phyloP scores from a whole-genome alignment of 2,888 invertebrate genomes.

The Eupithecia dodoneata region DNA sequence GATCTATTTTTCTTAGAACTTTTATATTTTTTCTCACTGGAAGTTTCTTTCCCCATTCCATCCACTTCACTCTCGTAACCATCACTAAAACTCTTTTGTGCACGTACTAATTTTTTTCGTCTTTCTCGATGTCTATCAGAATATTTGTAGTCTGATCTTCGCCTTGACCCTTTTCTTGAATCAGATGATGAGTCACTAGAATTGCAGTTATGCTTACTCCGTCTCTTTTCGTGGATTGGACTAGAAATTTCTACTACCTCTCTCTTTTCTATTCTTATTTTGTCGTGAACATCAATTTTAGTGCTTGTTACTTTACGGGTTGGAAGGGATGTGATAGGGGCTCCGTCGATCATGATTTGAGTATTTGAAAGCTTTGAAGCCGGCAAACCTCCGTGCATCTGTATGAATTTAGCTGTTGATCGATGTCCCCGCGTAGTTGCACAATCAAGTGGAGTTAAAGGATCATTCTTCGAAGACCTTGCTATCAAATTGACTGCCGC shows the following conservation, averaged over 20 bases:
- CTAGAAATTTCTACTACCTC: conserved; percentile 80
- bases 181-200: conserved; percentile 73
- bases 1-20: conserved; percentile 74
- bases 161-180: conserved; percentile 62
- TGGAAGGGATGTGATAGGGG: conserved; percentile 73
- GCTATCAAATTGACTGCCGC: conserved; percentile 94
- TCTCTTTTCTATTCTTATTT: conserved; percentile 80
- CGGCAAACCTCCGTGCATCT: conserved; percentile 94
- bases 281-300: conserved; percentile 79
- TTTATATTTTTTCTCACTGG: conserved; percentile 58
- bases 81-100: conserved; percentile 81
- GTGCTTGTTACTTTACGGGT: conserved; percentile 80
- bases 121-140: conserved; percentile 66
- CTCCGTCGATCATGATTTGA: conserved; percentile 75
- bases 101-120: conserved; percentile 64
- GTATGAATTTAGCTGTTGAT: conserved; percentile 96
- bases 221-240: conserved; percentile 66
- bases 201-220: conserved; percentile 61
- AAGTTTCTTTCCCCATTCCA: conserved; percentile 55
- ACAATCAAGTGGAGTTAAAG: conserved; percentile 96
- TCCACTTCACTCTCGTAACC: conserved; percentile 78
- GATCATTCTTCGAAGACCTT: conserved; percentile 91
- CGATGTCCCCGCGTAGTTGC: conserved; percentile 93
- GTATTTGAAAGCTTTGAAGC: conserved; percentile 87
- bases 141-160: conserved; percentile 60